Evolutionary conservation across 1,140 invertebrate genomes (phyloP), one percentile per base, ranked within the genome.

Genomic region (Phocides pigmalion): DNA sequence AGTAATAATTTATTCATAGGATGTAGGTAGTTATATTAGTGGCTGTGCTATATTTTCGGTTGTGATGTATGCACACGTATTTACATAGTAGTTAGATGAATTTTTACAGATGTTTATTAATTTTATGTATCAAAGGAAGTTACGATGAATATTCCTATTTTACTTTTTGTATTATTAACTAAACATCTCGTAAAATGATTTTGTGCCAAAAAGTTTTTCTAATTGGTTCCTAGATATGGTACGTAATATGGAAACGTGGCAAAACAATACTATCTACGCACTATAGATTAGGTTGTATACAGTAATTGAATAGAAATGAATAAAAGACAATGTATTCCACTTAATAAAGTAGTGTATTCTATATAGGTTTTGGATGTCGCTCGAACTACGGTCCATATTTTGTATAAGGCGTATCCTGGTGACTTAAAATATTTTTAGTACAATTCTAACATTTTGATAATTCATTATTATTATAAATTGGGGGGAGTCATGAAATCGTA

Each of bases 21-120:
- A 42, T 64, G 49, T 12, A 61, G 12, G 41, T 16, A n/a, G 14
- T 44, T 49, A 44, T 62, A 63, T n/a, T 49, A 42, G 54, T 54
- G 64, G 63, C 64, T 66, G 64, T 70, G 56, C 14, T 61, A 37
- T 65, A 5, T 22, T 15, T 51, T 32, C 53, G 66, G 66, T 66
- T 72, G 66, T 68, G 66, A 66, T 59, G 11, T 56, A 37, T 64
- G 44, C 41, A 66, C 58, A 54, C 42, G 11, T 37, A 44, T 44
- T 19, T 19, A 44, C 2, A 47, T 53, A 49, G 44, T 58, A 46
- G 22, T 46, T 22, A 56, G n/a, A 25, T 9, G 28, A 42, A 14
- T 2, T 46, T 46, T 41, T 22, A 41, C 12, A 39, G 6, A 39
- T 16, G 51, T 63, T 28, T 44, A 44, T 44, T 44, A 19, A 44